Percentiles rank a stretch among this genome's conserved stretches.
Evolutionary conservation across 1,140 invertebrate genomes (phyloP).

Genomic region (Drosophila yakuba): DNA sequence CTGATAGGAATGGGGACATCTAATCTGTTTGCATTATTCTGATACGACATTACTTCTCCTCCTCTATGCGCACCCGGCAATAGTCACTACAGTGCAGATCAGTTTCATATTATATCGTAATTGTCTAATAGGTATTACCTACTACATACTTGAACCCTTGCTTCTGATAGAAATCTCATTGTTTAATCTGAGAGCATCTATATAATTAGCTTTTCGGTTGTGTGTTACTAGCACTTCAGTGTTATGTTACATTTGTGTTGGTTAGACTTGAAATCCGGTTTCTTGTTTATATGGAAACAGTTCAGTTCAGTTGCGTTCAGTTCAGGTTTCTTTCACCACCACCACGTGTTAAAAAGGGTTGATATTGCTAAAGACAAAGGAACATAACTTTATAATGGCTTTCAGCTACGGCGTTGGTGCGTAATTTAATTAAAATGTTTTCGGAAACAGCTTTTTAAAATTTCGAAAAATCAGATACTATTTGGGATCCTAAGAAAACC

Average conservation of each 20-base stretch:
- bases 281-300: constrained; percentile 21
- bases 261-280: constrained; percentile 16
- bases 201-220: not conserved
- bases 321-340: constrained; percentile 27
- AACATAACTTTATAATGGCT: constrained; percentile 9
- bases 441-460: not conserved
- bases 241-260: constrained; percentile 3
- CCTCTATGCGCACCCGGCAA: constrained; percentile 8
- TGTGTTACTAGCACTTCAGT: not conserved
- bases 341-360: constrained; percentile 30
- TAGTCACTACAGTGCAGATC: not conserved
- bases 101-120: constrained; percentile 6
- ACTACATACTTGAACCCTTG: not conserved
- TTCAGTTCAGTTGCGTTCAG: constrained; percentile 7
- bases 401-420: constrained; percentile 10
- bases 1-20: constrained; percentile 28
- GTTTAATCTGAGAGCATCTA: not conserved
- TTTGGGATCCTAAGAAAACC: not conserved
- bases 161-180: not conserved
- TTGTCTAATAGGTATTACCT: not conserved
- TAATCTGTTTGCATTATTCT: constrained; percentile 47
- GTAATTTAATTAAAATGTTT: constrained; percentile 13
- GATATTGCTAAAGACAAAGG: constrained; percentile 19
- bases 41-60: constrained; percentile 32
- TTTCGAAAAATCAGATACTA: not conserved